Evolutionary conservation across 64 coral and sea anemone genomes (phyloP).

Genomic region (Montipora cactus): DNA sequence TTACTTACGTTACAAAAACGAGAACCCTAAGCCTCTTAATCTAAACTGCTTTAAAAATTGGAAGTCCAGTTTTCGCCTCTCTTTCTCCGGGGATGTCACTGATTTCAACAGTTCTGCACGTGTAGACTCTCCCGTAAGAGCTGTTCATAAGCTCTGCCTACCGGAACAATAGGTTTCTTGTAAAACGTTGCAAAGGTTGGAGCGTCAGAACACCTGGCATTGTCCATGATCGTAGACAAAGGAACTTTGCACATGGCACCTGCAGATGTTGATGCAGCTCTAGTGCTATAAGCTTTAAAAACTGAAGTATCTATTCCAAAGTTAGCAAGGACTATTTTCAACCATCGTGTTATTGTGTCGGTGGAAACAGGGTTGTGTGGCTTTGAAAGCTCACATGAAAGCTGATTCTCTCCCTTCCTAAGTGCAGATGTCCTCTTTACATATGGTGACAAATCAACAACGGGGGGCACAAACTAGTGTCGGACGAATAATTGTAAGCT

Average conservation of each 20-base stretch:
- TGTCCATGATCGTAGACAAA: no score
- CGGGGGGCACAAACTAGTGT: slow-evolving; percentile 9
- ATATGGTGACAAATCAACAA: slow-evolving; percentile 35
- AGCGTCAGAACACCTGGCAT: no score
- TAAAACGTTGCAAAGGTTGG: no score
- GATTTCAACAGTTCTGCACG: no score
- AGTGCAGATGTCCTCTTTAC: slow-evolving; percentile 47
- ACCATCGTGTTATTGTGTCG: not conserved
- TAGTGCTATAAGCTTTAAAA: slow-evolving; percentile 68
- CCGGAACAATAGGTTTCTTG: no score
- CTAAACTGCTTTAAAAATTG: no score
- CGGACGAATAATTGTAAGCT: not conserved
- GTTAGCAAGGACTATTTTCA: not conserved
- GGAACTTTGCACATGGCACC: slow-evolving; percentile 53
- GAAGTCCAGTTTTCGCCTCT: no score
- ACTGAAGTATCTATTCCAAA: not conserved
- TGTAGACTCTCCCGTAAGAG: no score
- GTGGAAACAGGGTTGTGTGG: not conserved
- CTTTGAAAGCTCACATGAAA: slow-evolving; percentile 51
- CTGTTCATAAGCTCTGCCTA: no score
- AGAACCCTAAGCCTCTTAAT: no score
- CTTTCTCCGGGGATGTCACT: no score
- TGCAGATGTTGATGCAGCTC: slow-evolving; percentile 65
- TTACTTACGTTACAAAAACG: no score
- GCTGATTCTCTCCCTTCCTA: slow-evolving; percentile 33